Percentiles rank a stretch among this genome's conserved stretches.
Conservation (phyloP, 2,797 vertebrate species). For the Cyprinodon diabolis region DNA sequence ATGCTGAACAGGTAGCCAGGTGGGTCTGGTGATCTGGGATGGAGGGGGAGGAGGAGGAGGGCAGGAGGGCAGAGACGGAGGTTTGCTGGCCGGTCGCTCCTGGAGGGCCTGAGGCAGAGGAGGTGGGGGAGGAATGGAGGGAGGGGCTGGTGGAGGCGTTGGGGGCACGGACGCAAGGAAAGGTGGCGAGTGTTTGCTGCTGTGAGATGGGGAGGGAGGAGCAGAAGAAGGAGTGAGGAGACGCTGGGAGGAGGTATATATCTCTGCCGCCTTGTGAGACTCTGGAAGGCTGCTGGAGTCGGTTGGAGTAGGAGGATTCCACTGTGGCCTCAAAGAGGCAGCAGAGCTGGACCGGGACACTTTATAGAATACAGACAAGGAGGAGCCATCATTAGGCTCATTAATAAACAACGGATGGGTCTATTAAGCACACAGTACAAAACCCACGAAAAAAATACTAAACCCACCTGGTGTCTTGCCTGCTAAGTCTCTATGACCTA, state of each 20-base stretch:
- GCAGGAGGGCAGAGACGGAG: constrained; percentile 66
- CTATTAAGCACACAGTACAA: neutral
- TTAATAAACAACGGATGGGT: neutral
- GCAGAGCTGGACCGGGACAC: constrained; percentile 77
- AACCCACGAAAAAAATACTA: neutral
- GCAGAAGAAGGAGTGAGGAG: constrained; percentile 74
- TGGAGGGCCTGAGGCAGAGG: constrained; percentile 66
- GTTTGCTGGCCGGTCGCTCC: constrained; percentile 70
- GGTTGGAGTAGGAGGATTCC: constrained; percentile 69
- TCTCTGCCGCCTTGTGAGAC: constrained; percentile 53
- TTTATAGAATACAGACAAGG: constrained; percentile 44
- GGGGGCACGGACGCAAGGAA: constrained; percentile 56
- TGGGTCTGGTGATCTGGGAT: constrained; percentile 75
- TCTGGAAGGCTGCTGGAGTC: constrained; percentile 54
- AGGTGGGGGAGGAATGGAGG: constrained; percentile 70
- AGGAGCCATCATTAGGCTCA: neutral
- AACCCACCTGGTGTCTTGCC: constrained; percentile 84
- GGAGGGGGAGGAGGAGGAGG: constrained; percentile 76
- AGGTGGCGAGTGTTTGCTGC: constrained; percentile 36
- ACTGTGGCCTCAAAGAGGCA: constrained; percentile 79
- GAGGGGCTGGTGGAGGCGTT: constrained; percentile 64
- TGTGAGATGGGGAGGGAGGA: constrained; percentile 59
- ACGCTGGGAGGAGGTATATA: constrained; percentile 54
- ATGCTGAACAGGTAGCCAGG: constrained; percentile 81
- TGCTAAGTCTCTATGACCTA: constrained; percentile 86